Percentiles rank a stretch among this genome's conserved stretches.
These are phyloP conservation scores for Drosophila fungiperda DNA, from an alignment of 2,888 invertebrate genomes.

Conservation along the genomic window DNA sequence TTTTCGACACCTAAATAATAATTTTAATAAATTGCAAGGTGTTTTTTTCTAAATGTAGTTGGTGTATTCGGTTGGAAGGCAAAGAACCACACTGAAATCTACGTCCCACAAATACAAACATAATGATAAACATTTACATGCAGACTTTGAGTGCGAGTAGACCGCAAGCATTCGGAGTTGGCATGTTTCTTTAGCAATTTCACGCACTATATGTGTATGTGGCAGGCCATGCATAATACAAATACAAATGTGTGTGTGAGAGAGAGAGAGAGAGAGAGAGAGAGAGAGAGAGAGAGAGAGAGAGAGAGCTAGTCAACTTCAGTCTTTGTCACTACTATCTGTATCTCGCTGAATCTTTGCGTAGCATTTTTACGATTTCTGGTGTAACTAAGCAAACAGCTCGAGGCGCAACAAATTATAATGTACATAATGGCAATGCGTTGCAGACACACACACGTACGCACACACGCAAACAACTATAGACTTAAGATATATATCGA, in stretches of 20 bases:
- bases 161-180: conserved; percentile 20
- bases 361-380: conserved; percentile 72
- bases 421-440: conserved; percentile 67
- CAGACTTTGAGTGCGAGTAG: conserved; percentile 9
- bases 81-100: conserved; percentile 12
- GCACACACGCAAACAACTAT: conserved; percentile 28
- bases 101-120: conserved; percentile 4
- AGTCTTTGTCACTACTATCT: conserved; percentile 6
- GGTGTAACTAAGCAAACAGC: conserved; percentile 70
- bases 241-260: conserved; percentile 54
- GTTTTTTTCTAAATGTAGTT: not conserved
- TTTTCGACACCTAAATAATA: too few species aligned
- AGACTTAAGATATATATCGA: conserved; percentile 36
- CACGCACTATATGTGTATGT: conserved; percentile 58
- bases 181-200: conserved; percentile 51
- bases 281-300: not conserved
- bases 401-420: conserved; percentile 75
- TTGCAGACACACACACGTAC: conserved; percentile 37
- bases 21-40: not conserved
- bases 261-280: not conserved
- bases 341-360: conserved; percentile 27
- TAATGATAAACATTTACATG: conserved; percentile 50
- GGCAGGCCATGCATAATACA: conserved; percentile 47
- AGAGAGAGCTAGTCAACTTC: not conserved
- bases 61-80: conserved; percentile 3